Evolutionary conservation across 2,113 vertebrate species (phyloP), one percentile per base, ranked within the genome.

Genomic region (Amphiprion ocellaris): DNA sequence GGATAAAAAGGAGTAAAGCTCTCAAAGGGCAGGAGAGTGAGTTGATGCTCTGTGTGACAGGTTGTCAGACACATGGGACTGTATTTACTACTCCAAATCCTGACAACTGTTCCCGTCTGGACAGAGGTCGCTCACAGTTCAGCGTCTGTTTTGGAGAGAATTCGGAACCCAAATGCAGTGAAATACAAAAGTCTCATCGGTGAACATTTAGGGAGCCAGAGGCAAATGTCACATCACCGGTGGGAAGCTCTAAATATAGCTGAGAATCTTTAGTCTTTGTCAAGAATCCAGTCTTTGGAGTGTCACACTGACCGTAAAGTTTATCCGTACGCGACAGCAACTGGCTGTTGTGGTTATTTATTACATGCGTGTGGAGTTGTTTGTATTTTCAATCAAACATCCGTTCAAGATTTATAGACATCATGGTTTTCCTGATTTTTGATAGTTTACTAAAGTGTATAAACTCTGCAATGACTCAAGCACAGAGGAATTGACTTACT

Each of bases 161-260:
- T 49, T 67, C 14, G 5, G 52, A 16, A 33, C 17, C 33, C 33
- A 70, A 59, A 54, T 60, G 23, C 49, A 39, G 28, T 9, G 70
- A 17, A 62, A 37, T 9, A 30, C 26, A 30, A 15, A 30, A 54
- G 55, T 7, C 54, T 70, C 41, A 15, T 1, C 0, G 6, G 55
- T 50, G 19, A 69, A 65, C 44, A 28, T 28, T 50, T n/a, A 17
- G 10, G 46, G 52, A 54, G 60, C 71, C 19, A 23, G 21, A 14
- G 33, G 28, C 19, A 39, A 71, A 80, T 30, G 63, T 62, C 67
- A 58, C 58, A 11, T 46, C 26, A 41, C 54, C 17, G 37, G 19
- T 53, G 53, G 53, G 50, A 61, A 4, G 39, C 30, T 69, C 58
- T 82, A 66, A 86, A 68, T 52, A 64, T 66, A 82, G 52, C 53